These are phyloP conservation scores for Bombus sibiricus DNA, from an alignment of 1,140 invertebrate species.

Conservation along the genomic window DNA sequence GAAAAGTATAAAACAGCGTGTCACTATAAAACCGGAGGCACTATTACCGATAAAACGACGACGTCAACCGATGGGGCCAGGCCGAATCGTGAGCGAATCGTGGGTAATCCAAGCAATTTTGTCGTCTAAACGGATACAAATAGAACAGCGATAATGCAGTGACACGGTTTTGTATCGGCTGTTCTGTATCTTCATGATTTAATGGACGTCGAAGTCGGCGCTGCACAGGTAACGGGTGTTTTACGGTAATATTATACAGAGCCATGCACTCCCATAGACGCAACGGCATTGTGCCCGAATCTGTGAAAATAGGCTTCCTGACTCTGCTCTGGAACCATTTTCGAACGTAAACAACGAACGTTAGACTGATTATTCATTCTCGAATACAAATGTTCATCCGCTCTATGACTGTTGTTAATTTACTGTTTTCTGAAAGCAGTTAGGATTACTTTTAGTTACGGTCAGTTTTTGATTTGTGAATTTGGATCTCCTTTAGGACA, in stretches of 20 bases:
- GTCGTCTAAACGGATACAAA: conserved; percentile 61
- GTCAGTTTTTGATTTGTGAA: too few relatives aligned
- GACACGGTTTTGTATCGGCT: conserved; percentile 39
- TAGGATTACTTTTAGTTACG: too few relatives aligned
- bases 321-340: conserved; percentile 11
- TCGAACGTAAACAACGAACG: conserved; percentile 33
- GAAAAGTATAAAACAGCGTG: conserved; percentile 41
- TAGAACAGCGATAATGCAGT: conserved; percentile 55
- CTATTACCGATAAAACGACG: conserved; percentile 43
- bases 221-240: conserved; percentile 59
- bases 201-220: conserved; percentile 48
- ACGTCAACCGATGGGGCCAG: conserved; percentile 1
- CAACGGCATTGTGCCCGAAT: conserved; percentile 40
- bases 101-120: conserved; percentile 42
- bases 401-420: too few relatives aligned
- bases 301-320: conserved; percentile 50
- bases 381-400: too few relatives aligned
- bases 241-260: conserved; percentile 69
- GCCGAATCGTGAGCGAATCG: conserved; percentile 36
- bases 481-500: too few relatives aligned
- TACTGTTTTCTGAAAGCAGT: too few relatives aligned
- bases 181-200: conserved; percentile 62
- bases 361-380: conserved; percentile 35
- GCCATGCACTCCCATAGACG: conserved; percentile 18
- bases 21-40: conserved; percentile 38